phyloP scores from a whole-genome alignment of 2,113 vertebrate species.

The Ceyx cyanopectus region DNA sequence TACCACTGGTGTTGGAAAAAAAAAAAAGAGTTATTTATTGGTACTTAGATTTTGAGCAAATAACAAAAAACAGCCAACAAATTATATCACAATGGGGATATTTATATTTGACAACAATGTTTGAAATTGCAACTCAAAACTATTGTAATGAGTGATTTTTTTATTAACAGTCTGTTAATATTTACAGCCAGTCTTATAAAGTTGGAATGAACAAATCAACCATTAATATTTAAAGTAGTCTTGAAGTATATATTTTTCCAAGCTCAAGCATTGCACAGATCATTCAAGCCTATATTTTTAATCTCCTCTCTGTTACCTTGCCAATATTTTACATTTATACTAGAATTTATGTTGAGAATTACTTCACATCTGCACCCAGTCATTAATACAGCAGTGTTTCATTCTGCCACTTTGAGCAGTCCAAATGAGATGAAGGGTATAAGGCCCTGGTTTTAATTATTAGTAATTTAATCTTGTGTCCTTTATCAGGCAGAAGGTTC shows the following conservation, averaged over 20 bases:
- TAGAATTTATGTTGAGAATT: not conserved
- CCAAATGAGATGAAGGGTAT: not conserved
- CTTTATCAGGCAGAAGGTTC: slow-evolving; percentile 11
- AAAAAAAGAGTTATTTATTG: not conserved
- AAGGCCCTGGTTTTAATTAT: not conserved
- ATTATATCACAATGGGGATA: not conserved
- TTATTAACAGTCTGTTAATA: not conserved
- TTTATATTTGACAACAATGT: not conserved
- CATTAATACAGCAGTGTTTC: not conserved
- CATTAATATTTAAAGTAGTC: not conserved
- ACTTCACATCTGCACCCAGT: not conserved
- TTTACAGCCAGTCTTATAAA: not conserved
- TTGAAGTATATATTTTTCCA: not conserved
- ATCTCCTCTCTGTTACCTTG: not conserved
- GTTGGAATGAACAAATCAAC: not conserved
- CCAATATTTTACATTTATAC: not conserved
- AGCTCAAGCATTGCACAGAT: not conserved
- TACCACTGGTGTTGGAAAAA: not conserved
- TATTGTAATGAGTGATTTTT: not conserved
- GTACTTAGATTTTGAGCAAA: slow-evolving; percentile 27
- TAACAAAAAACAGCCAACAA: not conserved
- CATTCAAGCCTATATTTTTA: not conserved
- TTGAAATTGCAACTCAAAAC: not conserved
- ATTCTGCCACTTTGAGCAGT: slow-evolving; percentile 18
- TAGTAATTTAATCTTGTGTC: not conserved